Percentiles rank a stretch among this genome's conserved stretches.
Conservation (phyloP, 2,797 vertebrate genomes). For the Mormyrus proboscirostris region DNA sequence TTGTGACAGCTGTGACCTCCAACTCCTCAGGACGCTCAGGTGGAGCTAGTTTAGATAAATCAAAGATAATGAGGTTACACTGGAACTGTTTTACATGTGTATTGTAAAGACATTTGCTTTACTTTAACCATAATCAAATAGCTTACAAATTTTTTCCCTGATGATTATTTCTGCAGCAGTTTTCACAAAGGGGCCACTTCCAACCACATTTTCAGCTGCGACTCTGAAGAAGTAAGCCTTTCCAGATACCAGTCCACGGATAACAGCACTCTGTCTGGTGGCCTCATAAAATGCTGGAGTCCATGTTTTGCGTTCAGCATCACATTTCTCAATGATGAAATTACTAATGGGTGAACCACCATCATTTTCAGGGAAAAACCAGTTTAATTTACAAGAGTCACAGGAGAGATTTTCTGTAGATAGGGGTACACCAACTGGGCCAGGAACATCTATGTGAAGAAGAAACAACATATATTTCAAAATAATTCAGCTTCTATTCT, state of each 20-base stretch:
- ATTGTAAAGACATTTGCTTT: background rate
- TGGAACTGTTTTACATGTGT: background rate
- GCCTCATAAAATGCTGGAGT: slow-evolving; percentile 80
- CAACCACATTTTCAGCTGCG: slow-evolving; percentile 88
- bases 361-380: slow-evolving; percentile 93
- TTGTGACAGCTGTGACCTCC: slow-evolving; percentile 82
- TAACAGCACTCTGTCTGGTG: slow-evolving; percentile 80
- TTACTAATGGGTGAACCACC: slow-evolving; percentile 93
- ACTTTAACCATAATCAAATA: background rate
- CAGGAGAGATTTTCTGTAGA: slow-evolving; percentile 75
- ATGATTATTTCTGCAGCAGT: slow-evolving; percentile 73
- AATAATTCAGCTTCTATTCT: background rate
- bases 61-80: background rate
- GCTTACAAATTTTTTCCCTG: slow-evolving; percentile 87
- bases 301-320: slow-evolving; percentile 85
- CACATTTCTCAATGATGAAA: slow-evolving; percentile 87
- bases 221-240: slow-evolving; percentile 94
- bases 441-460: slow-evolving; percentile 75
- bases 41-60: slow-evolving; percentile 59
- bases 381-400: slow-evolving; percentile 90
- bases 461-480: slow-evolving; percentile 27
- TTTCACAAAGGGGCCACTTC: slow-evolving; percentile 81
- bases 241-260: slow-evolving; percentile 72
- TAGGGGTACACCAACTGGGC: slow-evolving; percentile 82
- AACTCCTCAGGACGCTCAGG: slow-evolving; percentile 93